Evolutionary conservation across 2,113 vertebrate species (phyloP).

Genomic region (Cyanoderma ruficeps): DNA sequence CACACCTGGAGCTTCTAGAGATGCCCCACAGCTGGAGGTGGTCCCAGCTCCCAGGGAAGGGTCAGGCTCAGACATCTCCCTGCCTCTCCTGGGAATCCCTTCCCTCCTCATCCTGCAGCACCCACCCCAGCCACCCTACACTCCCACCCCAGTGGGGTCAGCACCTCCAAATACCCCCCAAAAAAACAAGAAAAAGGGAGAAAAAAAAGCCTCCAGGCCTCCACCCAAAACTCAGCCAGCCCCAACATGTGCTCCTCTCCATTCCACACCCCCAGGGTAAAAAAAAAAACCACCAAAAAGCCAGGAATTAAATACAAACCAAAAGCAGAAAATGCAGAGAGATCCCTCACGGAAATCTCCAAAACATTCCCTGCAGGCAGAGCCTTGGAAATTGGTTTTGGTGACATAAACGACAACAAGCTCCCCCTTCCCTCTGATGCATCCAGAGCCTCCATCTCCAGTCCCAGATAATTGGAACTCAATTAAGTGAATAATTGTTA

Average conservation of each 20-base stretch:
- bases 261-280: accelerated
- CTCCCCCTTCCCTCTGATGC: neutral
- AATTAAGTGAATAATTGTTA: conserved; percentile 81
- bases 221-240: neutral
- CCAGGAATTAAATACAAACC: neutral
- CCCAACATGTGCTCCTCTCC: accelerated
- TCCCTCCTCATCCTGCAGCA: neutral
- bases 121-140: accelerated
- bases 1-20: neutral
- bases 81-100: neutral
- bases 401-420: neutral
- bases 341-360: neutral
- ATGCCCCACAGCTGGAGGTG: neutral
- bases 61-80: neutral
- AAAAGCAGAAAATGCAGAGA: neutral
- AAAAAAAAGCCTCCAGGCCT: neutral
- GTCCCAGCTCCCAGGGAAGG: neutral
- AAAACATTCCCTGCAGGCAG: neutral
- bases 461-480: conserved; percentile 73
- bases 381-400: neutral
- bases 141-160: neutral
- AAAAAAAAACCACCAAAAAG: neutral
- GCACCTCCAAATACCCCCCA: neutral
- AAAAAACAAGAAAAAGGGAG: neutral
- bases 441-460: conserved; percentile 1